These are phyloP conservation scores for Phrynocephalus vlangalii DNA, from an alignment of 2,797 vertebrate genomes.

Conservation along the genomic window DNA sequence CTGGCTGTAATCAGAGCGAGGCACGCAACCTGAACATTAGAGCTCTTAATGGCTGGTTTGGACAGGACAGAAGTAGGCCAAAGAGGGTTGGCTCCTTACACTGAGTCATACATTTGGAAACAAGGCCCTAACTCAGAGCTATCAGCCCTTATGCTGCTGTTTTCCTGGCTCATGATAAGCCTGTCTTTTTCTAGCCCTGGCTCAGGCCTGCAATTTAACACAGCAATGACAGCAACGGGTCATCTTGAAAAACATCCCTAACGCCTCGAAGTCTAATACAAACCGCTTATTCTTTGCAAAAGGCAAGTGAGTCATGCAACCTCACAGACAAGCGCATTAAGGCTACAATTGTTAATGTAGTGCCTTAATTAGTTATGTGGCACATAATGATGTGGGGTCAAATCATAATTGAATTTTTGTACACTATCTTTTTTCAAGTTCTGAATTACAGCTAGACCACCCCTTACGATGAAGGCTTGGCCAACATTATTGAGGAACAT, in stretches of 20 bases:
- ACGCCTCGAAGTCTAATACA: conserved; percentile 79
- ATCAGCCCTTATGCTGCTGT: conserved; percentile 77
- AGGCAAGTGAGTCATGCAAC: conserved; percentile 80
- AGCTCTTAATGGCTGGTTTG: conserved; percentile 77
- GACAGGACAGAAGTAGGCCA: conserved; percentile 70
- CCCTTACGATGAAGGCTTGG: conserved; percentile 80
- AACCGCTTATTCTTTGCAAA: conserved; percentile 86
- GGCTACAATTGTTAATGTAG: conserved; percentile 80
- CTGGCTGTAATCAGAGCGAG: conserved; percentile 79
- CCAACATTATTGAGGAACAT: conserved; percentile 74
- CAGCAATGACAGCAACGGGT: conserved; percentile 81
- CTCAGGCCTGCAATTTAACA: conserved; percentile 80
- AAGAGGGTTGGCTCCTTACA: conserved; percentile 72
- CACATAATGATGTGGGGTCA: conserved; percentile 86
- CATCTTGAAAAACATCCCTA: conserved; percentile 80
- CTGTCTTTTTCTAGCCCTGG: conserved; percentile 83
- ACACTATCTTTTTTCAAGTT: conserved; percentile 77
- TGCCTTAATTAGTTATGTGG: conserved; percentile 86
- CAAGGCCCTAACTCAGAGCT: conserved; percentile 84
- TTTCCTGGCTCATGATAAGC: conserved; percentile 85
- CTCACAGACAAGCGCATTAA: conserved; percentile 77
- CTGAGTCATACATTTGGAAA: conserved; percentile 83
- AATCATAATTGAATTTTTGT: conserved; percentile 90
- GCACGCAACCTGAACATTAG: conserved; percentile 85
- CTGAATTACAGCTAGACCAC: conserved; percentile 83